Evolutionary conservation across 2,888 invertebrate species (phyloP).

Genomic region (Subacronicta megacephala): DNA sequence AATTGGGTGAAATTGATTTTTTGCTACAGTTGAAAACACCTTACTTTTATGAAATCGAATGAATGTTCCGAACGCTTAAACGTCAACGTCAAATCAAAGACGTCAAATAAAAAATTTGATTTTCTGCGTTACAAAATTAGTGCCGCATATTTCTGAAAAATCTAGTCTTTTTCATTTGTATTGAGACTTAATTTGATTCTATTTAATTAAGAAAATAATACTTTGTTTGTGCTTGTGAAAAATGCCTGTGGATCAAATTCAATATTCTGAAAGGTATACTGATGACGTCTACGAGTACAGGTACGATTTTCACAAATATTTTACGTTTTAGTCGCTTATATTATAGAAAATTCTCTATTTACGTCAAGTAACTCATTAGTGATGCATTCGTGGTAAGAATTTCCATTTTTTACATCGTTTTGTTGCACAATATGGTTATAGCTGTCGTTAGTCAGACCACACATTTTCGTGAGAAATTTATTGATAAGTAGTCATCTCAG

Average conservation of each 20-base stretch:
- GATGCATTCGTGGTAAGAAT: neutral
- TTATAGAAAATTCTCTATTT: slow-evolving; percentile 12
- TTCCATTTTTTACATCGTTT: neutral
- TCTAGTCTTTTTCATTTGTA: neutral
- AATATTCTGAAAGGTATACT: slow-evolving; percentile 97
- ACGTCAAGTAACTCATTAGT: too few species aligned
- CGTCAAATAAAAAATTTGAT: slow-evolving; percentile 27
- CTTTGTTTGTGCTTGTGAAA: too few species aligned
- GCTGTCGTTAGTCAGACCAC: slow-evolving; percentile 7
- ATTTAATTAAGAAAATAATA: slow-evolving; percentile 5
- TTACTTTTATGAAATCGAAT: too few species aligned
- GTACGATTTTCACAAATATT: slow-evolving; percentile 75
- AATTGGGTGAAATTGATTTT: too few species aligned
- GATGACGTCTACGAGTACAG: slow-evolving; percentile 97
- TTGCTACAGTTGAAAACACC: too few species aligned
- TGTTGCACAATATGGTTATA: slow-evolving; percentile 37
- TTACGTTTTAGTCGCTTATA: slow-evolving; percentile 48
- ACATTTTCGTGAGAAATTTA: neutral
- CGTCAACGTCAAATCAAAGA: slow-evolving; percentile 12
- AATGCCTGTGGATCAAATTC: slow-evolving; percentile 95
- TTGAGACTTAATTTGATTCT: neutral
- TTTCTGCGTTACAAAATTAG: slow-evolving; percentile 21
- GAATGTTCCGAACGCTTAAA: slow-evolving; percentile 2
- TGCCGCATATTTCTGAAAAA: slow-evolving; percentile 9
- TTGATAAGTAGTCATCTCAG: neutral